These are phyloP conservation scores for Procambarus virginalis DNA, from an alignment of 1,140 invertebrate genomes.

Conservation along the genomic window DNA sequence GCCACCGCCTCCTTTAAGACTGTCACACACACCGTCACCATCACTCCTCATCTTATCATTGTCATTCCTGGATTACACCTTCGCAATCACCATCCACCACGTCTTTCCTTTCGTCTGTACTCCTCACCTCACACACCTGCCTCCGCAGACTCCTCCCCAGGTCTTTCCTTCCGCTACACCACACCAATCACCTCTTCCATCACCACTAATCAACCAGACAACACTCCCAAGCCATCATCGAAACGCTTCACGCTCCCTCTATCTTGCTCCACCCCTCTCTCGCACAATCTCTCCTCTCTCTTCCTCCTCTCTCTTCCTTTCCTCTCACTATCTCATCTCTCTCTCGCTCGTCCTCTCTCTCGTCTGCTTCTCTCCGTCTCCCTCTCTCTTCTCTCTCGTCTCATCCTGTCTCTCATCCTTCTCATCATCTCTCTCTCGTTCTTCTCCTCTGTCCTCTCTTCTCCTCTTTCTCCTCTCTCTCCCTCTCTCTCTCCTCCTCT, in stretches of 20 bases:
- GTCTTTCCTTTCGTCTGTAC: neutral
- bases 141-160: neutral
- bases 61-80: neutral
- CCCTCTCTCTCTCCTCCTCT: neutral
- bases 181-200: too few species aligned
- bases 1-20: neutral
- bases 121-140: neutral
- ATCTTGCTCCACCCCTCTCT: neutral
- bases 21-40: neutral
- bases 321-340: too few species aligned
- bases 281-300: neutral
- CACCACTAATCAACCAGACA: too few species aligned
- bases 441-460: neutral
- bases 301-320: too few species aligned
- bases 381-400: neutral
- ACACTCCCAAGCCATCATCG: neutral
- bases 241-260: too few species aligned
- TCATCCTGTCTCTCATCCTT: constrained; percentile 10
- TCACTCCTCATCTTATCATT: neutral
- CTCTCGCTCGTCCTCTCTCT: neutral
- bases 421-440: neutral
- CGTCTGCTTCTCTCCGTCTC: too few species aligned
- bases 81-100: neutral
- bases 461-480: neutral
- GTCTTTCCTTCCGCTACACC: neutral